Evolutionary conservation across 2,797 vertebrate genomes (phyloP), one percentile per base, ranked within the genome.

Genomic region (Knipowitschia caucasica): DNA sequence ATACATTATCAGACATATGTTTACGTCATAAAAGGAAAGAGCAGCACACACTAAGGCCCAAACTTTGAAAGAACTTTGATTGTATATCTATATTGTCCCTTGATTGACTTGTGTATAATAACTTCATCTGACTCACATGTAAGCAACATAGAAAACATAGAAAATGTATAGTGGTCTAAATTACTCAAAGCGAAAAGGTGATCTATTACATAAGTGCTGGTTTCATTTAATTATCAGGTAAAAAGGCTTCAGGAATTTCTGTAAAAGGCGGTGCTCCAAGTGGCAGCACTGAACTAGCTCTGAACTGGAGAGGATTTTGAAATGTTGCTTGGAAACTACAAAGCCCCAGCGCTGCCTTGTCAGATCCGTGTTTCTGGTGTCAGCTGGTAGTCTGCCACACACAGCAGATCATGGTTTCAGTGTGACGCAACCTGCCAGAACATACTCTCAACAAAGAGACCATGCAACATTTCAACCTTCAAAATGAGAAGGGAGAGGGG

Each of bases 281-380:
- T 18, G 27, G 4, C 26, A 20, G 44, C 9, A 7, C 26, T 30
- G 21, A 24, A 40, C 38, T 5, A n/a, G 18, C 18, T 2, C 20
- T 40, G 4, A 20, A 31, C 17, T 4, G 4, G 17, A 20, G 12
- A 5, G 18, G 12, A 31, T 30, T 12, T 12, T 4, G 14, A 12
- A 20, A 30, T 7, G 26, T 30, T 30, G 27, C 45, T 18, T 17
- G 23, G n/a, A 17, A 25, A 17, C 31, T 15, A 50, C 21, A 50
- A 35, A 50, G 30, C 3, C 29, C 7, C 23, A 15, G 11, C n/a
- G 11, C 31, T 5, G 14, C 24, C 14, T 15, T 25, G n/a, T 25
- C 49, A 50, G 49, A 50, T 36, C 14, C n/a, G 18, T 43, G 20
- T 27, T n/a, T 56, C 39, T 50, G 35, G 30, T 12, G 42, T 31